Evolutionary conservation across 2,113 vertebrate genomes (phyloP).

Genomic region (Rattus norvegicus): GRCr8 NC_086021.1:155063501-155064000

Average conservation of each 20-base stretch:
- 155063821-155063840: slow-evolving; percentile 75
- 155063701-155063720: slow-evolving; percentile 70
- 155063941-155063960: slow-evolving; percentile 84
- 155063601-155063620: slow-evolving; percentile 80
- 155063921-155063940: slow-evolving; percentile 89
- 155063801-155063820: slow-evolving; percentile 57
- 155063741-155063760: slow-evolving; percentile 88
- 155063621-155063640: slow-evolving; percentile 84
- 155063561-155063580: too few species aligned
- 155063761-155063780: slow-evolving; percentile 89
- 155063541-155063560: neutral
- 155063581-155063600: too few species aligned
- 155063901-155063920: slow-evolving; percentile 87
- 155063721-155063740: slow-evolving; percentile 80
- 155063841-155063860: slow-evolving; percentile 73
- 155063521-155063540: neutral
- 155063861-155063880: slow-evolving; percentile 92
- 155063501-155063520: too few species aligned
- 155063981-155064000: slow-evolving; percentile 83
- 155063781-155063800: slow-evolving; percentile 81
- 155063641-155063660: slow-evolving; percentile 87
- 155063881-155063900: slow-evolving; percentile 89
- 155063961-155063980: slow-evolving; percentile 91
- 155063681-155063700: neutral
- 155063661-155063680: neutral